Conservation (phyloP, 2,888 invertebrate species). For the Pilophorus perplexus region DNA sequence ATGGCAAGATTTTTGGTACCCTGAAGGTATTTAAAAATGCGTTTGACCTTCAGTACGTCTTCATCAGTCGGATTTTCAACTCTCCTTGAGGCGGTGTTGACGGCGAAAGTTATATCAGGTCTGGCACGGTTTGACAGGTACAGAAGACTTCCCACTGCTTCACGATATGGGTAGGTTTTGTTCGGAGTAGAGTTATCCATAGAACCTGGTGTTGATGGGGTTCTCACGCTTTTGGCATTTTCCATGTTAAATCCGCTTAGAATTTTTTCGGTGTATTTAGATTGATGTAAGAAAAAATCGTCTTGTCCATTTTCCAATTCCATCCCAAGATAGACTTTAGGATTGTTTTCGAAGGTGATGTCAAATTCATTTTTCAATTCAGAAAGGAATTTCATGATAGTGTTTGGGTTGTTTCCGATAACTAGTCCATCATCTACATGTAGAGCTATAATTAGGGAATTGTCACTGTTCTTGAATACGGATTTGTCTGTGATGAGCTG, state of each 20-base stretch:
- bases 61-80: conserved; percentile 44
- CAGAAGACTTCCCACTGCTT: conserved; percentile 46
- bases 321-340: conserved; percentile 44
- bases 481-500: conserved; percentile 41
- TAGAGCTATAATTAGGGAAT: conserved; percentile 22
- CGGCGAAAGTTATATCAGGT: conserved; percentile 43
- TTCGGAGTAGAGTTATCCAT: background rate
- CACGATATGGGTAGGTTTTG: conserved; percentile 44
- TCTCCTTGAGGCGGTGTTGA: conserved; percentile 44
- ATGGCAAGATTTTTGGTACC: conserved; percentile 43
- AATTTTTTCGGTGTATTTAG: conserved; percentile 41
- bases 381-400: conserved; percentile 43
- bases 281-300: conserved; percentile 39
- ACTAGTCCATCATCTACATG: conserved; percentile 44
- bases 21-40: conserved; percentile 44
- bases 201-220: conserved; percentile 17
- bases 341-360: conserved; percentile 44
- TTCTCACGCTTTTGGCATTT: conserved; percentile 38
- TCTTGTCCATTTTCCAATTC: conserved; percentile 40
- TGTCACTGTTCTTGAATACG: conserved; percentile 33
- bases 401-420: conserved; percentile 28
- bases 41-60: conserved; percentile 45
- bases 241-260: conserved; percentile 45
- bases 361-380: conserved; percentile 46
- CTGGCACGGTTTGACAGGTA: conserved; percentile 44